These are phyloP conservation scores for Diachrysia chrysitis DNA, from an alignment of 2,888 invertebrate genomes.

Conservation along the genomic window DNA sequence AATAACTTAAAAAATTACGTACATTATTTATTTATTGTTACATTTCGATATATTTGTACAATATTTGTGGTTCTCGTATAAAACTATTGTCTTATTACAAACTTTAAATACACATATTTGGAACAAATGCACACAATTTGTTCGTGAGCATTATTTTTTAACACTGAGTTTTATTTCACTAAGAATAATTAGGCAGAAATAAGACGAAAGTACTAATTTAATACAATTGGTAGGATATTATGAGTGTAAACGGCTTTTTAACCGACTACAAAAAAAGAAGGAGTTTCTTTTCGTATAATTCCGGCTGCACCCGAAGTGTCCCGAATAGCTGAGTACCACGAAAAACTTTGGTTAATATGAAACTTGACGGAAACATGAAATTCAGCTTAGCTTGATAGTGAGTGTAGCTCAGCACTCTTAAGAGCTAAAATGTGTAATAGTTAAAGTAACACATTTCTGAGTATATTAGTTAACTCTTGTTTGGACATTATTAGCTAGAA, in stretches of 20 bases:
- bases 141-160: conserved; percentile 41
- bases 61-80: conserved; percentile 56
- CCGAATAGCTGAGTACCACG: too few species aligned
- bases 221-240: not conserved
- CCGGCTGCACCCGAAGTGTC: too few species aligned
- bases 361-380: not conserved
- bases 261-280: not conserved
- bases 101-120: conserved; percentile 52
- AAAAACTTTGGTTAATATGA: not conserved
- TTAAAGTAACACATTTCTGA: not conserved
- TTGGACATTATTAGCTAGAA: not conserved
- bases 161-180: conserved; percentile 47
- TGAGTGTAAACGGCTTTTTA: not conserved
- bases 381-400: not conserved
- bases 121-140: conserved; percentile 33
- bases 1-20: conserved; percentile 82
- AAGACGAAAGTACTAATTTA: conserved; percentile 16
- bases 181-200: conserved; percentile 14
- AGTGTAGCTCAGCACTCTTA: not conserved
- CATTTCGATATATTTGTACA: conserved; percentile 61
- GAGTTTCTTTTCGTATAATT: not conserved
- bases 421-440: not conserved
- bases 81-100: conserved; percentile 34
- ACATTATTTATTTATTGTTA: conserved; percentile 66
- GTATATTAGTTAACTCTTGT: not conserved